Evolutionary conservation across 2,797 vertebrate species (phyloP).

Genomic region (Vireo griseus): DNA sequence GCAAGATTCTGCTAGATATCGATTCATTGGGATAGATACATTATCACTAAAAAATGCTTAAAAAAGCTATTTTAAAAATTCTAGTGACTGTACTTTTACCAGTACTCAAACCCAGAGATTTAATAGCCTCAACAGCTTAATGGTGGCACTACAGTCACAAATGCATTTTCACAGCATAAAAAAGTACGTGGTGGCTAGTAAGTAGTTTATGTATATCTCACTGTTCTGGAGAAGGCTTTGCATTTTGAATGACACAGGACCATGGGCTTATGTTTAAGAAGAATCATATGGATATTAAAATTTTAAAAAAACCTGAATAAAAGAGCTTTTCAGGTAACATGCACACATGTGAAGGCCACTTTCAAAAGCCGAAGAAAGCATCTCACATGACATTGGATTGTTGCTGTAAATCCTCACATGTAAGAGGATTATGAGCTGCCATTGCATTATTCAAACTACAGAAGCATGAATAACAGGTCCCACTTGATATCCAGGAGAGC

Average conservation of each 20-base stretch:
- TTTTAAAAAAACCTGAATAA: background rate
- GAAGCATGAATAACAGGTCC: constrained; percentile 33
- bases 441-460: constrained; percentile 34
- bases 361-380: constrained; percentile 25
- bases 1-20: background rate
- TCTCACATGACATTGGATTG: background rate
- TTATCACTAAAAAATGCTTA: background rate
- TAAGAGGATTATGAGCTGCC: constrained; percentile 26
- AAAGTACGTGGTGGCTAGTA: background rate
- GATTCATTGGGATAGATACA: background rate
- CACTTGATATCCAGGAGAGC: constrained; percentile 29
- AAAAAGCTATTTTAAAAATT: background rate
- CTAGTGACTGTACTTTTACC: background rate
- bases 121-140: background rate
- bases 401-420: constrained; percentile 22
- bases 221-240: background rate
- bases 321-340: background rate
- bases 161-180: background rate
- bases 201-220: background rate
- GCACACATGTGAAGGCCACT: background rate
- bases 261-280: background rate
- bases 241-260: background rate
- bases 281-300: background rate
- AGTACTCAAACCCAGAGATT: background rate
- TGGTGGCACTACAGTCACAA: background rate